phyloP scores from a whole-genome alignment of 1,140 invertebrate species.

The Lysiphlebus fabarum region DNA sequence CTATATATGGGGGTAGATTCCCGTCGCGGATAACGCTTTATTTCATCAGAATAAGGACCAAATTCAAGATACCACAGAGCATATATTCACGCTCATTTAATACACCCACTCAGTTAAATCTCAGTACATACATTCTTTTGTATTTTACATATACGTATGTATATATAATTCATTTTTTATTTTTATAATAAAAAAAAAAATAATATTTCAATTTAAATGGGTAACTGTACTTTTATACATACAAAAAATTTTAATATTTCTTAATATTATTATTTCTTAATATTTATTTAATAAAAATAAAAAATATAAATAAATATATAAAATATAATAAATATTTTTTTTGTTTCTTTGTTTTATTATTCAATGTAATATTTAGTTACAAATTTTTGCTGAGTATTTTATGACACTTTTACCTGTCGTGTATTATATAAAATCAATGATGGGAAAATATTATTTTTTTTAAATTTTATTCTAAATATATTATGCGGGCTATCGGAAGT shows the following conservation, averaged over 20 bases:
- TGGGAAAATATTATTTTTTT: neutral
- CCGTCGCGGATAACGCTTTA: conserved; percentile 41
- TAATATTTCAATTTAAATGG: no score
- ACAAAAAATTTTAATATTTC: no score
- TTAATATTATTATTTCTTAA: no score
- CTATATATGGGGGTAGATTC: conserved; percentile 30
- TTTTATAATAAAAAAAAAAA: no score
- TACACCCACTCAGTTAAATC: no score
- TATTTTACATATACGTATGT: neutral
- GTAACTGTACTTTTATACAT: no score
- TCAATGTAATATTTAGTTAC: no score
- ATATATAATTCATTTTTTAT: neutral
- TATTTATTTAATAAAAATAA: no score
- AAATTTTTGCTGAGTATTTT: neutral
- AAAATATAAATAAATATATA: no score
- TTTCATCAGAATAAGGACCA: conserved; percentile 39
- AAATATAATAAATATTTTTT: no score
- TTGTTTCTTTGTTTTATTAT: no score
- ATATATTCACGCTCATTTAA: neutral
- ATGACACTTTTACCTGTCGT: neutral
- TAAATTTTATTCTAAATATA: neutral
- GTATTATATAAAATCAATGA: conserved; percentile 1
- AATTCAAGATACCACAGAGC: conserved; percentile 35
- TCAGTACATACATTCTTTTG: neutral
- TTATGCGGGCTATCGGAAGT: conserved; percentile 50